Percentiles rank a stretch among this genome's conserved stretches.
Conservation (phyloP, 2,113 vertebrate species). For the Xiphophorus maculatus region DNA sequence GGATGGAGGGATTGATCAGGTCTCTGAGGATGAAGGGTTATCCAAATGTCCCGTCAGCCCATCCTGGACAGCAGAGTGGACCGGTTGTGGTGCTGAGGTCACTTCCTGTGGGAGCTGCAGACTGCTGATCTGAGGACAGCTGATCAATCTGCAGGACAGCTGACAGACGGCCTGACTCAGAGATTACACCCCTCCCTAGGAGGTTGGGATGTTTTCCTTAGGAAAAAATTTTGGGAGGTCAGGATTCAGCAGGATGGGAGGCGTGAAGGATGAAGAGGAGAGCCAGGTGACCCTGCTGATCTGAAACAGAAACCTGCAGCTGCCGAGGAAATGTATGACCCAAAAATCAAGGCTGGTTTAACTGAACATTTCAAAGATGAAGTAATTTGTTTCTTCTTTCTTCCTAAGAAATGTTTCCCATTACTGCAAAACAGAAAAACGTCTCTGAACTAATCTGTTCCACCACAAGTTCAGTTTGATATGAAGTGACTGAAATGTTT, state of each 20-base stretch:
- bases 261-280: neutral
- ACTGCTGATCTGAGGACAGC: slow-evolving; percentile 42
- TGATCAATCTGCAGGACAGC: slow-evolving; percentile 28
- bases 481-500: too few species aligned
- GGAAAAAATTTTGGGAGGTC: neutral
- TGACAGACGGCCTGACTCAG: slow-evolving; percentile 37
- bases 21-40: slow-evolving; percentile 29
- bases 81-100: slow-evolving; percentile 11
- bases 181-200: slow-evolving; percentile 10
- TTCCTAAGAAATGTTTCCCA: too few species aligned
- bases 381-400: too few species aligned
- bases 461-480: too few species aligned
- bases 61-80: slow-evolving; percentile 9
- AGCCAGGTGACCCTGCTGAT: too few species aligned
- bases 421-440: too few species aligned
- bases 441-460: too few species aligned
- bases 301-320: too few species aligned
- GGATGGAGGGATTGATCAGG: slow-evolving; percentile 8
- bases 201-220: too few species aligned
- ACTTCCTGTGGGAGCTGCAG: slow-evolving; percentile 35
- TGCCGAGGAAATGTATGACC: too few species aligned
- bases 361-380: too few species aligned
- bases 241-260: neutral
- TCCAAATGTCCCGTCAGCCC: slow-evolving; percentile 21
- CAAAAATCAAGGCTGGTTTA: too few species aligned